Percentiles rank a stretch among this genome's conserved stretches.
These are phyloP conservation scores for Leucosticte australis DNA, from an alignment of 2,113 vertebrate species.

Conservation along the genomic window DNA sequence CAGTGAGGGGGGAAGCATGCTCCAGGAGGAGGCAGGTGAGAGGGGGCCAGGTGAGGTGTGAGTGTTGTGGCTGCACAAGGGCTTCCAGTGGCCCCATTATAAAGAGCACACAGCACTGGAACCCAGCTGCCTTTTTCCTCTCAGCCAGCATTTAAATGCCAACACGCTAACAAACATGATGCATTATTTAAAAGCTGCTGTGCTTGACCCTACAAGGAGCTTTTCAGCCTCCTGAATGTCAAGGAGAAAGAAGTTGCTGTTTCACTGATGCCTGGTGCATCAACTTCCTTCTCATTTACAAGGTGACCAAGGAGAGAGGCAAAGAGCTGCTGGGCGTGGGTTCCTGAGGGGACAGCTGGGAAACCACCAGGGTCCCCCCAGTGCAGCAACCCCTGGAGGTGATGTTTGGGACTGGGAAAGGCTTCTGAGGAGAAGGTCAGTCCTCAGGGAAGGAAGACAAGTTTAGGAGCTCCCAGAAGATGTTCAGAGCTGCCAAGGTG, in stretches of 20 bases:
- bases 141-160: constrained; percentile 21
- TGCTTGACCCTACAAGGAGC: constrained; percentile 38
- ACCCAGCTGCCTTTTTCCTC: not conserved
- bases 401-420: not conserved
- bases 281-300: not conserved
- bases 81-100: not conserved
- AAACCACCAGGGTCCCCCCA: accelerated
- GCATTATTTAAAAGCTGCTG: constrained; percentile 29
- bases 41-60: accelerated
- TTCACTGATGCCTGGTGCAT: not conserved
- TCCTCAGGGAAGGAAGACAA: not conserved
- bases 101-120: not conserved
- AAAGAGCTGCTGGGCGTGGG: not conserved
- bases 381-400: accelerated
- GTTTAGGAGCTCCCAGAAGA: not conserved
- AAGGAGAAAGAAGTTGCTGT: not conserved
- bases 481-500: not conserved
- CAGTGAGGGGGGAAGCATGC: not conserved
- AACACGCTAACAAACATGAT: not conserved
- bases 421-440: not conserved
- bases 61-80: not conserved
- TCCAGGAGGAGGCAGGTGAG: not conserved
- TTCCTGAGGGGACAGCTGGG: accelerated
- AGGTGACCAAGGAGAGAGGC: accelerated
- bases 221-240: not conserved